Base-by-base conservation (phyloP, 30 jellyfish, hydroid and myxozoan species). In the Haliclystus octoradiatus region DNA sequence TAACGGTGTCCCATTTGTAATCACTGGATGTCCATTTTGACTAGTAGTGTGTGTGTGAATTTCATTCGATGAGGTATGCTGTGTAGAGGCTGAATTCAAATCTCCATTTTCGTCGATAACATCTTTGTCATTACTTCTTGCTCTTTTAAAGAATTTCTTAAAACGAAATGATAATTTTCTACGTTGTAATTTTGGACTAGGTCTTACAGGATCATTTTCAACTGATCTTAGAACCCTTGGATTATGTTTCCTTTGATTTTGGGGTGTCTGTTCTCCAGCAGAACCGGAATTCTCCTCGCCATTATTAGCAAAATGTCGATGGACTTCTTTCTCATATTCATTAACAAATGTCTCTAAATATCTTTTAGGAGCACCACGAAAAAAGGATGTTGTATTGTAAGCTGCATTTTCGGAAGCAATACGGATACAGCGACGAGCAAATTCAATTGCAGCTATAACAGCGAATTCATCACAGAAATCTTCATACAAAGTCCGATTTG, bases 381-480 rank as follows among this genome's bases (percentile, higher is more conserved):
- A 88, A 70, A 88, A 81, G 12, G 91, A 22, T 9, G 82, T 50
- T 28, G 80, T 75, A 49, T 89, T 90, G n/a, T 73, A 67, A 7
- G 62, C n/a, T 15, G 73, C 49, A 34, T 81, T 71, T 49, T 76
- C 95, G 22, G 93, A 74, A 19, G 73, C 95, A 76, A 75, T 78
- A 63, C 66, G 76, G 49, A 72, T 78, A 35, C 95, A 89, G 53
- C 75, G 75, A 69, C 95, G 69, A 0, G 98, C 93, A 65, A 80
- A 89, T 29, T 89, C 98, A 1, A 76, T 74, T 1, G 98, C 98
- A 0, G 98, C 98, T 31, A 72, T 47, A 35, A 62, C 52, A 25
- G 94, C 90, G 68, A 80, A 82, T n/a, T 89, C 93, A 62, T 77
- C 92, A 52, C 95, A 89, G 35, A 81, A 76, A 25, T 76, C 95